Percentiles rank a stretch among this genome's conserved stretches.
phyloP scores from a whole-genome alignment of 2,113 vertebrate species.

The Menura novaehollandiae region DNA sequence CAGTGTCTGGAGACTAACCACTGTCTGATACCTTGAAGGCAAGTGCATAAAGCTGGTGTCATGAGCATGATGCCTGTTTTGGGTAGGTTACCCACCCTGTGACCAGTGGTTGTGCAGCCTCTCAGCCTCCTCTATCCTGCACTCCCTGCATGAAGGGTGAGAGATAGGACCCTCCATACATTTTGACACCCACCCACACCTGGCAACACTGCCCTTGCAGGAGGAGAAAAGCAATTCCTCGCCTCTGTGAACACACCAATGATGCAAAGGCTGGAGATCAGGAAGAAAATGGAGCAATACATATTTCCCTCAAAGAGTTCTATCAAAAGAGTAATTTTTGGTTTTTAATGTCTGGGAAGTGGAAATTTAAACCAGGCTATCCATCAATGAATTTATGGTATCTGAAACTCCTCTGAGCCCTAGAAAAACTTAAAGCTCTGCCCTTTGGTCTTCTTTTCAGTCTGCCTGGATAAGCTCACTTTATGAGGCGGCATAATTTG shows the following conservation, averaged over 20 bases:
- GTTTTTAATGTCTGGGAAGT: background rate
- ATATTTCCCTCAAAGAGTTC: background rate
- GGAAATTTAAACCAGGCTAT: background rate
- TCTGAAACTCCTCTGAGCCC: background rate
- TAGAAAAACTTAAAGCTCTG: background rate
- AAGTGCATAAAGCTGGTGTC: background rate
- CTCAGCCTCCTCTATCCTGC: background rate
- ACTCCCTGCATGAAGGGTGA: background rate
- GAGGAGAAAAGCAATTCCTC: background rate
- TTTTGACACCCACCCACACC: background rate
- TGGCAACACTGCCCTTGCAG: background rate
- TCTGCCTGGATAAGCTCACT: background rate
- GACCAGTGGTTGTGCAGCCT: background rate
- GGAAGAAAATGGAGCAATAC: background rate
- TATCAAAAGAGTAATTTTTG: background rate
- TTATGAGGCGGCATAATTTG: slow-evolving; percentile 27
- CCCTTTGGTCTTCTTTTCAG: background rate
- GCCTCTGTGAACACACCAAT: accelerated
- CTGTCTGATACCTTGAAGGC: background rate
- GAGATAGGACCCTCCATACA: accelerated
- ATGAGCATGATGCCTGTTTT: background rate
- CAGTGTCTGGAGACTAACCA: background rate
- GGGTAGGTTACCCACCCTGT: background rate
- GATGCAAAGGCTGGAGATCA: background rate
- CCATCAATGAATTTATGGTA: background rate